phyloP scores from a whole-genome alignment of 2,113 vertebrate genomes.

The Numenius arquata region DNA sequence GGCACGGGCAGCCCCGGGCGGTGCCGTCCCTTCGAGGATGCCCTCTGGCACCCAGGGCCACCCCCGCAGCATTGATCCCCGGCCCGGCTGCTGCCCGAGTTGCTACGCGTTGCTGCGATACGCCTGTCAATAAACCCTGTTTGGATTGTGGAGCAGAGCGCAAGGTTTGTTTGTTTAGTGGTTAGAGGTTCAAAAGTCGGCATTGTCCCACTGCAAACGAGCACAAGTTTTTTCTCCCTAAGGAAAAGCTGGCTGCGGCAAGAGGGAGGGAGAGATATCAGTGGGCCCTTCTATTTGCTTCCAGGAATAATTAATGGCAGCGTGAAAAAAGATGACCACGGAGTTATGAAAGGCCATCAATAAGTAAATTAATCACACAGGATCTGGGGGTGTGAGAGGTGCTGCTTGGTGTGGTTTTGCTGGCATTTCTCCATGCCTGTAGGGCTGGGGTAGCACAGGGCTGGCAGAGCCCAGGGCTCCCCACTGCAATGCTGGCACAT shows the following conservation, averaged over 20 bases:
- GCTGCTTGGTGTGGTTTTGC: not conserved
- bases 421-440: not conserved
- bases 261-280: conserved; percentile 34
- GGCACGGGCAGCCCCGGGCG: fast-evolving
- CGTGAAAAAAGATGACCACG: conserved; percentile 2
- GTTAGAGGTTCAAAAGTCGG: conserved; percentile 85
- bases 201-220: conserved; percentile 77
- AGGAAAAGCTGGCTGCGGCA: conserved; percentile 6
- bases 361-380: conserved; percentile 15
- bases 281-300: conserved; percentile 64
- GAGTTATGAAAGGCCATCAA: conserved; percentile 39
- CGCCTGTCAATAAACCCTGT: conserved; percentile 82
- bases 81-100: conserved; percentile 34
- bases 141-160: conserved; percentile 77
- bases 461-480: not conserved
- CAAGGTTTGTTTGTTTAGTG: conserved; percentile 84
- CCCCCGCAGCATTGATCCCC: conserved; percentile 31
- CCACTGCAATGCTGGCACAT: not conserved
- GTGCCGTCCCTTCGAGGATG: not conserved
- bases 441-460: fast-evolving
- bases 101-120: conserved; percentile 79
- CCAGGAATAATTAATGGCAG: conserved; percentile 63
- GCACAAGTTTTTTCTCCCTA: conserved; percentile 63
- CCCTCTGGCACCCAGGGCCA: not conserved
- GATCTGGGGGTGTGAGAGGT: not conserved